Percentiles rank a stretch among this genome's conserved stretches.
phyloP scores from a whole-genome alignment of 2,797 vertebrate species.

The Scolopax rusticola region DNA sequence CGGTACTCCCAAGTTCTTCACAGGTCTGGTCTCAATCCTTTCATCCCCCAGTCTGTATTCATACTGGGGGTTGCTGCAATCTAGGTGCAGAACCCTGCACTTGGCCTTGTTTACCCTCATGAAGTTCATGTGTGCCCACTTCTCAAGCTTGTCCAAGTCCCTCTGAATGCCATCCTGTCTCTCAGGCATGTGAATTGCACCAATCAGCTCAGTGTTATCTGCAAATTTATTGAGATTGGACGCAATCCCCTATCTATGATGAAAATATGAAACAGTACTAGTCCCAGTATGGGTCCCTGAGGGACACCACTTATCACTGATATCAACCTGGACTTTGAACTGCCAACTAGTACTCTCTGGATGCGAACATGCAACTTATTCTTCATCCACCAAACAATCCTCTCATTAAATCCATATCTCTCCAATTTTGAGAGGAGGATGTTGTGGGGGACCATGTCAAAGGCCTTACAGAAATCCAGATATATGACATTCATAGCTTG shows the following conservation, averaged over 20 bases:
- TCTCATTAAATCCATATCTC: neutral
- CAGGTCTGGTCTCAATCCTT: neutral
- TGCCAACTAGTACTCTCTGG: neutral
- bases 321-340: neutral
- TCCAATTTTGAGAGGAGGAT: neutral
- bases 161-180: too few species aligned
- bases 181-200: too few species aligned
- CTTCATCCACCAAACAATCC: neutral
- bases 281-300: rapidly evolving
- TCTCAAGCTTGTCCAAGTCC: too few species aligned
- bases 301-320: rapidly evolving
- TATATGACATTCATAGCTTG: neutral
- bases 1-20: neutral
- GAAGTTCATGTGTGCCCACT: too few species aligned
- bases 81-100: too few species aligned
- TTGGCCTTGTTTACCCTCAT: too few species aligned
- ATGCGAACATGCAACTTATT: neutral
- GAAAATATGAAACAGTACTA: neutral
- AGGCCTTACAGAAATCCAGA: neutral
- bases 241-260: neutral
- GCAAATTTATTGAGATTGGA: neutral
- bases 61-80: too few species aligned
- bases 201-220: too few species aligned
- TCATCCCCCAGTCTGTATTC: too few species aligned
- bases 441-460: too few species aligned